Evolutionary conservation across 2,113 vertebrate genomes (phyloP).

Genomic region (Pygoscelis adeliae): DNA sequence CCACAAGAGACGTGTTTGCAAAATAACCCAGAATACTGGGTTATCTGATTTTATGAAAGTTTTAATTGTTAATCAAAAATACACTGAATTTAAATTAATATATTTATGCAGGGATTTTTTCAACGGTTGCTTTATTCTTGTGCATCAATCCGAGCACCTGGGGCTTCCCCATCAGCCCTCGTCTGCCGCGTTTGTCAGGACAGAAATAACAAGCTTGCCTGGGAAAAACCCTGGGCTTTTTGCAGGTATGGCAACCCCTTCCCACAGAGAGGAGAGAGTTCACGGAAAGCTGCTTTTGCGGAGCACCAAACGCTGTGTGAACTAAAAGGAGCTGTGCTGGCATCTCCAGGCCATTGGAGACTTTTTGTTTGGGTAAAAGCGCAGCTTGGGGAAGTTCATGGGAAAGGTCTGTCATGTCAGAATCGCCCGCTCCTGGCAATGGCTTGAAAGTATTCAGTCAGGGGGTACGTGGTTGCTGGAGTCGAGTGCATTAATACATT

Average conservation of each 20-base stretch:
- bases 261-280: neutral
- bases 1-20: rapidly evolving
- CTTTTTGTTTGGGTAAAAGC: neutral
- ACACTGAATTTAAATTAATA: neutral
- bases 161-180: neutral
- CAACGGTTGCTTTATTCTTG: neutral
- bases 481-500: neutral
- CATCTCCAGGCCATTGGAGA: neutral
- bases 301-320: neutral
- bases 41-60: neutral
- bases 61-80: neutral
- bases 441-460: neutral
- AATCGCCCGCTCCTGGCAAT: neutral
- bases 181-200: neutral
- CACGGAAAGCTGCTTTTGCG: neutral
- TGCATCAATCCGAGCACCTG: neutral
- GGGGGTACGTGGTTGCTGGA: neutral
- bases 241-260: neutral
- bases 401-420: slow-evolving; percentile 6
- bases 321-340: neutral
- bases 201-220: neutral
- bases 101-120: neutral
- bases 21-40: neutral
- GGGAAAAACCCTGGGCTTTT: neutral
- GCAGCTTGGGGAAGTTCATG: neutral